Conservation (phyloP, 2,797 vertebrate species). For the Todus mexicanus region DNA sequence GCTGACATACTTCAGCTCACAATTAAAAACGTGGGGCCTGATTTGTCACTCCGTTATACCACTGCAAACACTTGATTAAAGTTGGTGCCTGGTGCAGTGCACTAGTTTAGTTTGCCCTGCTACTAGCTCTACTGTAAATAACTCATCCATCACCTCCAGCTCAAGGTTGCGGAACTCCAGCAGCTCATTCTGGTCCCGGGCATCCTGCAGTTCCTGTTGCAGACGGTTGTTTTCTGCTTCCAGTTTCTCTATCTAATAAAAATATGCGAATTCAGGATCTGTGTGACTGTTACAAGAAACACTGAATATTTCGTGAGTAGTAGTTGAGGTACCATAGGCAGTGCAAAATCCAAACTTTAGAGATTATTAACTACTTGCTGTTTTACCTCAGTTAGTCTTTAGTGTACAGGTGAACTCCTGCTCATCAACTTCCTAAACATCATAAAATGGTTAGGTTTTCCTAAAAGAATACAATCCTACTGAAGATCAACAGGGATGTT, state of each 20-base stretch:
- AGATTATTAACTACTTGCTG: not conserved
- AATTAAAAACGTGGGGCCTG: not conserved
- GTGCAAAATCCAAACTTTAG: not conserved
- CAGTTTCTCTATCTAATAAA: constrained; percentile 88
- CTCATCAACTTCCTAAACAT: not conserved
- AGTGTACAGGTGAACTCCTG: not conserved
- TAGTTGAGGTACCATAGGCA: not conserved
- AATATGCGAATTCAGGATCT: constrained; percentile 36
- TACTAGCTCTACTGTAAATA: not conserved
- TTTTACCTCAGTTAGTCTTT: not conserved
- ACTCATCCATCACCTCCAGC: constrained; percentile 83
- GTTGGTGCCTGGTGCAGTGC: not conserved
- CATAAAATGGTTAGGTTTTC: not conserved
- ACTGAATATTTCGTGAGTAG: not conserved
- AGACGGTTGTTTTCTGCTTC: constrained; percentile 84
- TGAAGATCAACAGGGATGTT: not conserved
- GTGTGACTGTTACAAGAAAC: not conserved
- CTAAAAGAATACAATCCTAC: not conserved
- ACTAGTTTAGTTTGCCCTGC: not conserved
- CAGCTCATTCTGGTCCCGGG: constrained; percentile 96
- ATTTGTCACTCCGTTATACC: not conserved
- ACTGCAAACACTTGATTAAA: not conserved
- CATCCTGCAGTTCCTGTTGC: constrained; percentile 95
- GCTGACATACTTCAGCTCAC: not conserved
- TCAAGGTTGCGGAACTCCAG: constrained; percentile 97